Conservation (phyloP, 2,888 invertebrate genomes). For the Noctuana brunneofusca region DNA sequence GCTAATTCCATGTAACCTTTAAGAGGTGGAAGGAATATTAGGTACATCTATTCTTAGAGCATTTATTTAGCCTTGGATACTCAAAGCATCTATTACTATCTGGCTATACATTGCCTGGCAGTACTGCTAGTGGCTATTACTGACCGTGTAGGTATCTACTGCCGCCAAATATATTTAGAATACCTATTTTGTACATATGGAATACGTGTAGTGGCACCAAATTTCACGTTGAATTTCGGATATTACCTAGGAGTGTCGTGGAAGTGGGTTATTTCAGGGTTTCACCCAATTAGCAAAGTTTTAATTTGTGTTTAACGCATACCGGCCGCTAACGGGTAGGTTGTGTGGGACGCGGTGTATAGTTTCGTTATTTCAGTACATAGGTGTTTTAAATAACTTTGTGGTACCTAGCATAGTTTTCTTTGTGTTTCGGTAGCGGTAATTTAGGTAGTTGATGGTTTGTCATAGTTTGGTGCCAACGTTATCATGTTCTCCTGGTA, state of each 20-base stretch:
- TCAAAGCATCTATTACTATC: no score
- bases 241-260: slow-evolving; percentile 7
- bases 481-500: background rate
- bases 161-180: no score
- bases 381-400: background rate
- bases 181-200: no score
- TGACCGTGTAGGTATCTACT: no score
- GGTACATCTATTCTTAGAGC: no score
- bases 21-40: no score
- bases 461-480: background rate
- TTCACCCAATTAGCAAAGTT: slow-evolving; percentile 30
- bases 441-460: background rate
- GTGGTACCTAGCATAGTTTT: background rate
- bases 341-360: background rate
- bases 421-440: background rate
- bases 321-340: background rate
- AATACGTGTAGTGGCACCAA: no score
- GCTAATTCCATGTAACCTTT: no score
- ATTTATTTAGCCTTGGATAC: no score
- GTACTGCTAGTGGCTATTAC: no score
- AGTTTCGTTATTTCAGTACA: background rate
- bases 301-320: slow-evolving; percentile 21
- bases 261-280: slow-evolving; percentile 21
- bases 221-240: slow-evolving; percentile 15
- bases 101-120: no score